phyloP scores from a whole-genome alignment of 1,140 invertebrate genomes.

The Bombus superbus region DNA sequence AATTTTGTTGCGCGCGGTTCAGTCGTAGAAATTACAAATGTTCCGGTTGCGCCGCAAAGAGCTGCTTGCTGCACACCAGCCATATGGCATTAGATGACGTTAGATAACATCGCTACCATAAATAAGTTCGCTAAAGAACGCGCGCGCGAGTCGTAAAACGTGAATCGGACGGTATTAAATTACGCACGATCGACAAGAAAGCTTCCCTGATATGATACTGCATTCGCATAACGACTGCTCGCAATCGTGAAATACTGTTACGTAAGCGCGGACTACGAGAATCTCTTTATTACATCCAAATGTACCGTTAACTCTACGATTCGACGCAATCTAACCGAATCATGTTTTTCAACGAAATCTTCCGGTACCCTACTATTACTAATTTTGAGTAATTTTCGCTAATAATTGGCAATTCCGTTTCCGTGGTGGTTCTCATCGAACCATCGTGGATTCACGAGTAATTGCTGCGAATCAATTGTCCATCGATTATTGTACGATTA shows the following conservation, averaged over 20 bases:
- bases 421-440: neutral
- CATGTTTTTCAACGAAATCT: neutral
- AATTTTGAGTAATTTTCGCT: neutral
- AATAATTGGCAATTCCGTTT: neutral
- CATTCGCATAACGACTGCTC: neutral
- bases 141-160: neutral
- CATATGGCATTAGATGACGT: neutral
- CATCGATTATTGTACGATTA: neutral
- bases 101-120: neutral
- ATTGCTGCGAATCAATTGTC: neutral
- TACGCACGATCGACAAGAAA: neutral
- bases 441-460: neutral
- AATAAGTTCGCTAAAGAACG: neutral
- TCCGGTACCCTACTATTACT: neutral
- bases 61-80: neutral
- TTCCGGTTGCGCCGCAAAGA: neutral
- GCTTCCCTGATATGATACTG: neutral
- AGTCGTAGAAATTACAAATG: neutral
- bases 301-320: neutral
- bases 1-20: neutral
- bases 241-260: slow-evolving; percentile 18
- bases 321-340: neutral
- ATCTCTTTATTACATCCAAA: neutral
- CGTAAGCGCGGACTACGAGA: slow-evolving; percentile 23
- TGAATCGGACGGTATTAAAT: neutral